phyloP scores from a whole-genome alignment of 2,888 invertebrate genomes.

The Lepidonotus clava region DNA sequence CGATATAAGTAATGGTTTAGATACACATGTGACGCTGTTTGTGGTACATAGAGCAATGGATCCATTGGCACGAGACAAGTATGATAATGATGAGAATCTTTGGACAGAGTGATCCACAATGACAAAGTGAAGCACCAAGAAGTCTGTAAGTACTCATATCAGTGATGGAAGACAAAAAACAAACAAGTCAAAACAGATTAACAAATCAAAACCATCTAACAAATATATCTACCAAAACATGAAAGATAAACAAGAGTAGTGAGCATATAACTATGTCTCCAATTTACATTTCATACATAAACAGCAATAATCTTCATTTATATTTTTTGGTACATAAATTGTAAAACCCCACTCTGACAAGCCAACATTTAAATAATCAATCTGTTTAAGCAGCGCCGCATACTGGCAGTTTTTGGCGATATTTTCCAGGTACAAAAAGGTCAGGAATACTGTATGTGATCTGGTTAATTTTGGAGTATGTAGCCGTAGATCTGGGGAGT shows the following conservation, averaged over 20 bases:
- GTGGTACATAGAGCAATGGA: too few relatives aligned
- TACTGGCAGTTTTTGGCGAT: too few relatives aligned
- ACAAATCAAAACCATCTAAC: neutral
- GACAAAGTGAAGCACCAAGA: slow-evolving; percentile 23
- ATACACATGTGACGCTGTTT: too few relatives aligned
- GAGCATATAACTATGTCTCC: neutral
- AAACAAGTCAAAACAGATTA: neutral
- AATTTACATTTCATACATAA: neutral
- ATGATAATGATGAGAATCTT: neutral
- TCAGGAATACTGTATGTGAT: too few relatives aligned
- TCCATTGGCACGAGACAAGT: neutral
- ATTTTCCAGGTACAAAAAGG: too few relatives aligned
- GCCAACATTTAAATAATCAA: too few relatives aligned
- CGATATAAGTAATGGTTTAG: too few relatives aligned
- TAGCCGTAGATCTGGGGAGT: too few relatives aligned
- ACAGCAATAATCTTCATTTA: neutral
- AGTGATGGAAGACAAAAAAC: slow-evolving; percentile 1
- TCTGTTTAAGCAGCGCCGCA: too few relatives aligned
- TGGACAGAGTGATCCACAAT: neutral
- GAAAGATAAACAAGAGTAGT: neutral
- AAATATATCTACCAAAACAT: neutral
- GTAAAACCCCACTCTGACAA: too few relatives aligned
- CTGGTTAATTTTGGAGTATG: too few relatives aligned
- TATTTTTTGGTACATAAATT: neutral
- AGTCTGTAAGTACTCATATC: neutral